Evolutionary conservation across 2,113 vertebrate genomes (phyloP), one percentile per base, ranked within the genome.

Genomic region (Brachyhypopomus gauderio): DNA sequence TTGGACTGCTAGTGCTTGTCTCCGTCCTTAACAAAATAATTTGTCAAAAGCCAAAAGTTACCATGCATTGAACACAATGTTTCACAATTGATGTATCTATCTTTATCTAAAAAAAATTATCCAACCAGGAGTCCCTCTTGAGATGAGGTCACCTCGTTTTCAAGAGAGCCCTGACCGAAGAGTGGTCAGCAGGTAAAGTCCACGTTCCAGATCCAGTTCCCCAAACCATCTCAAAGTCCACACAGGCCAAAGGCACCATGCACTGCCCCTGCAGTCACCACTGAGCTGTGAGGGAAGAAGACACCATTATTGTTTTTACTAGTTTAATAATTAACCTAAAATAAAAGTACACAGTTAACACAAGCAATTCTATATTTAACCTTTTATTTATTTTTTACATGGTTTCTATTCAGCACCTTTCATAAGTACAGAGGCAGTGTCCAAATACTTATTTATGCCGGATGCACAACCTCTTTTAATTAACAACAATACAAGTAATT

Each of bases 71-170:
- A 92, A 89, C 88, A 87, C 84, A 91, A 90, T 93, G 92, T 92
- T 93, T 91, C 90, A 91, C 90, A 91, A 93, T 92, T 93, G 92
- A 93, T 93, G 86, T 92, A 89, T 85, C 83, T 89, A 92, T 93
- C 88, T 93, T 87, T 93, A 94, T 94, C 90, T 92, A 94, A 94
- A 94, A 52, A 52, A 41, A 41, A 94, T 92, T 87, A 94, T 92
- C 92, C 93, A 92, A 94, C 93, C 93, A 94, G 93, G 93, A 93
- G 92, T 93, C 89, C 93, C 92, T 94, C 93, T 94, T 94, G 93
- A 94, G 93, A 94, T 93, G 93, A 94, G 93, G 92, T 89, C 92
- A 93, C 94, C 93, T 94, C 93, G 93, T 94, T 94, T 94, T 94
- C 93, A 94, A 94, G 93, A 93, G 92, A 94, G 92, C 88, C 93